These are phyloP conservation scores for Silurus aristotelis DNA, from an alignment of 2,797 vertebrate genomes.

Conservation along the genomic window DNA sequence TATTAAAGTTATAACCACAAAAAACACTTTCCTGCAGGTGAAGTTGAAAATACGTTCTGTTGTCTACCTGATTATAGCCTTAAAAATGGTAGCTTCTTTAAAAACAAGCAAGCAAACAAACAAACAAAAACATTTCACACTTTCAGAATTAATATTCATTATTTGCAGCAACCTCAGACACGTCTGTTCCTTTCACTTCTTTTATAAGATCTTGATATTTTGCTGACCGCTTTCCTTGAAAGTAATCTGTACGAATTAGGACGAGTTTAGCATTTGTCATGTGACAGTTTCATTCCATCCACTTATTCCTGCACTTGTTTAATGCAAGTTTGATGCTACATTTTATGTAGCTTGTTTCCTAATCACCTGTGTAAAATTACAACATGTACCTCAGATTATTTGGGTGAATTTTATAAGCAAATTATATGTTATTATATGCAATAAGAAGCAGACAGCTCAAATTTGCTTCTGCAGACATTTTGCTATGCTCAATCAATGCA, in stretches of 20 bases:
- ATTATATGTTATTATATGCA: neutral
- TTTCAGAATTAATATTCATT: neutral
- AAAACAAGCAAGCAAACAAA: neutral
- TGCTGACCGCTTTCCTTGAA: neutral
- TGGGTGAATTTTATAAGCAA: neutral
- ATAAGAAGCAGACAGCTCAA: neutral
- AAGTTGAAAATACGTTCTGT: neutral
- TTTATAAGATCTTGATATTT: neutral
- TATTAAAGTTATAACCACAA: neutral
- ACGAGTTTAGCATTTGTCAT: neutral
- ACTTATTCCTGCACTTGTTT: neutral
- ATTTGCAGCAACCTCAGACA: neutral
- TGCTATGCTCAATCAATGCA: neutral
- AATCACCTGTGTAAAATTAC: neutral
- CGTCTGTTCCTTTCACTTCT: neutral
- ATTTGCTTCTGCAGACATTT: neutral
- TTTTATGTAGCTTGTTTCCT: neutral
- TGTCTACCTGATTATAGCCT: neutral
- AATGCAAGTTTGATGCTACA: neutral
- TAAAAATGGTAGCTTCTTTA: neutral
- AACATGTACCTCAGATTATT: neutral
- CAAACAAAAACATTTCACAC: neutral
- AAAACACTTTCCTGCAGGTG: neutral
- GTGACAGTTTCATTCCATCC: neutral
- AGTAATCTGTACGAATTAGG: neutral